phyloP scores from a whole-genome alignment of 2,888 invertebrate species.

The Philonicus albiceps region DNA sequence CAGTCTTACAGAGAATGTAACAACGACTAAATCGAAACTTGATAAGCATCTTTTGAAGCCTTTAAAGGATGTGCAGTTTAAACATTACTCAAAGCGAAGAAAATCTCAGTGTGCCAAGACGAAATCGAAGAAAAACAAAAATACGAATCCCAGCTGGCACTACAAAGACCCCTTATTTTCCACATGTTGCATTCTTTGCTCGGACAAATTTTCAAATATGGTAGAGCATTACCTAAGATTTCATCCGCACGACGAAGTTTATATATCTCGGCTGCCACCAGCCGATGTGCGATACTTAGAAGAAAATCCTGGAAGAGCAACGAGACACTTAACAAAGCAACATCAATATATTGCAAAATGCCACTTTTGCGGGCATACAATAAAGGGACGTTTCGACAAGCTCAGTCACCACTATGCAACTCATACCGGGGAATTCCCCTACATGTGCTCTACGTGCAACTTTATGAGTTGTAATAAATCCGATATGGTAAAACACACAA shows the following conservation, averaged over 20 bases:
- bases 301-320: background rate
- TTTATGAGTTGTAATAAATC: background rate
- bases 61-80: background rate
- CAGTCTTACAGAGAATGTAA: background rate
- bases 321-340: background rate
- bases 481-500: background rate
- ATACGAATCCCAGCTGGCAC: background rate
- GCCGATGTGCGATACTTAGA: background rate
- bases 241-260: background rate
- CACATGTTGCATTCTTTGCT: background rate
- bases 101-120: background rate
- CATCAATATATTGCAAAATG: background rate
- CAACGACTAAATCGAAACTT: background rate
- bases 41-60: background rate
- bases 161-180: background rate
- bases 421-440: slow-evolving; percentile 21
- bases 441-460: background rate
- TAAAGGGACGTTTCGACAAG: background rate
- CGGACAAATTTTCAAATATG: background rate
- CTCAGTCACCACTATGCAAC: slow-evolving; percentile 3
- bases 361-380: background rate
- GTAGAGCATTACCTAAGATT: background rate
- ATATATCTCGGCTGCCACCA: background rate
- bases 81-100: background rate
- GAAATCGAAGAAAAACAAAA: background rate